Evolutionary conservation across 2,113 vertebrate genomes (phyloP), one percentile per base, ranked within the genome.

Genomic region (Psittacula cyanocephala): DNA sequence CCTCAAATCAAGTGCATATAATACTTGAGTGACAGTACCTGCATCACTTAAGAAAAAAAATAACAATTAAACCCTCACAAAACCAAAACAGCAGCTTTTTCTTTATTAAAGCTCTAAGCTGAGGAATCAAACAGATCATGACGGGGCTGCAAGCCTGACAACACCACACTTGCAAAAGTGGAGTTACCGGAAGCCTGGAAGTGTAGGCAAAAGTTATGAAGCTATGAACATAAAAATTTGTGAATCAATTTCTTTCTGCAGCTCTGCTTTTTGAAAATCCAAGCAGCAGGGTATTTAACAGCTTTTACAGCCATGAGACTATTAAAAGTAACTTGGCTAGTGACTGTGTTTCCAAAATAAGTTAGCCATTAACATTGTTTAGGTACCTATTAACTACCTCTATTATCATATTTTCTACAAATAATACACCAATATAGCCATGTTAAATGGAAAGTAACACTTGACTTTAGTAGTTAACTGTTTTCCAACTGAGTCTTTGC

Each of bases 311-410:
- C 84, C 95, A 88, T 3, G 3, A 88, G 67, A 79, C 89, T 84
- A 68, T 50, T 53, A 65, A 77, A 33, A 90, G 19, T 49, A 92
- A 87, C 37, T 53, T 71, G 65, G 76, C 43, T 94, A 93, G 81
- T 64, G 62, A 75, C 47, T 5, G 2, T 57, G 81, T 95, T 91
- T 95, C 88, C 80, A 92, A 94, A 96, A 86, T 84, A 95, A 92
- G 93, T 93, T 77, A 97, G 31, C 52, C 76, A 93, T 96, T 96
- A 94, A 93, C 72, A 28, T 20, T 62, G 29, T 60, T 92, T 41
- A 78, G 90, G 55, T 96, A 93, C 57, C 69, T 84, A 95, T 95
- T 97, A 95, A 92, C 93, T 76, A 60, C 47, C 39, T 64, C 62
- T 29, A 92, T 78, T 81, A 84, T 25, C 60, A 59, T 88, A 95